phyloP scores from a whole-genome alignment of 2,797 vertebrate genomes.

The Amblyraja radiata region DNA sequence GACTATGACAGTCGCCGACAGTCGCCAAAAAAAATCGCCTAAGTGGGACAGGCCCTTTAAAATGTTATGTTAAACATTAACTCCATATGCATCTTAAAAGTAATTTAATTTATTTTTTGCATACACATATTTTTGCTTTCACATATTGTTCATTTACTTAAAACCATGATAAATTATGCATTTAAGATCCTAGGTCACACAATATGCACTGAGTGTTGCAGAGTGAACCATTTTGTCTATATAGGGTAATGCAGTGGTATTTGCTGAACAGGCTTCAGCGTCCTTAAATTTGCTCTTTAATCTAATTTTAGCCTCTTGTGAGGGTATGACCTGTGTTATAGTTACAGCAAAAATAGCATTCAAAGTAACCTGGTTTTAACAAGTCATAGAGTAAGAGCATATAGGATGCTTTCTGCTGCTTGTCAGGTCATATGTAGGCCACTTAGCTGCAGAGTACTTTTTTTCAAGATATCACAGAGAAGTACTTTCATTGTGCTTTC shows the following conservation, averaged over 20 bases:
- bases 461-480: background rate
- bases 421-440: constrained; percentile 26
- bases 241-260: constrained; percentile 34
- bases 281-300: constrained; percentile 34
- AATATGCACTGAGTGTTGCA: background rate
- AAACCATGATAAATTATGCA: background rate
- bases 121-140: background rate
- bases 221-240: constrained; percentile 14
- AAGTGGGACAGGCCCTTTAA: background rate
- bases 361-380: constrained; percentile 33
- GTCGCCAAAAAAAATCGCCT: too few species aligned
- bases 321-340: constrained; percentile 35
- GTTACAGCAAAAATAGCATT: constrained; percentile 29
- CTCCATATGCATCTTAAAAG: constrained; percentile 1
- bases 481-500: background rate
- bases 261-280: constrained; percentile 27
- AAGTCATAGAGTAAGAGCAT: background rate
- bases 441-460: background rate
- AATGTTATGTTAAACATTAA: background rate
- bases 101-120: background rate
- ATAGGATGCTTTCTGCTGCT: constrained; percentile 25
- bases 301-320: constrained; percentile 35
- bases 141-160: background rate
- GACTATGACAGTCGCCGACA: too few species aligned
- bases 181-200: constrained; percentile 10